phyloP scores from a whole-genome alignment of 2,113 vertebrate genomes.

The Butorides virescens region DNA sequence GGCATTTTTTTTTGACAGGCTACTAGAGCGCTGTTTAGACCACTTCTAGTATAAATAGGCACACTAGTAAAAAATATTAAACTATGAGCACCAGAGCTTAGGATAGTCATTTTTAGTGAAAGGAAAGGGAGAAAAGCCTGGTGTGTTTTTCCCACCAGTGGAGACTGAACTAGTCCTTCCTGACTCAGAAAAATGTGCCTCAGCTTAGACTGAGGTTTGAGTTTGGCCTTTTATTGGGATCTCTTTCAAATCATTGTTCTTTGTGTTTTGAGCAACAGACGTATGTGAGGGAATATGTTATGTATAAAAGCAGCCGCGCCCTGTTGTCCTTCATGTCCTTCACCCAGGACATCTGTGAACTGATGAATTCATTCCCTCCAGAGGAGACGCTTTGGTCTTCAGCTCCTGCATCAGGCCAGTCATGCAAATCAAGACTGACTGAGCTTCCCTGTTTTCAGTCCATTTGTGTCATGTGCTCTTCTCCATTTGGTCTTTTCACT shows the following conservation, averaged over 20 bases:
- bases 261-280: neutral
- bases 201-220: neutral
- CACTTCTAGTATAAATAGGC: neutral
- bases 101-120: neutral
- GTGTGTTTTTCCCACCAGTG: neutral
- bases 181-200: neutral
- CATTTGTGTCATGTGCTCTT: neutral
- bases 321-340: neutral
- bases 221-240: neutral
- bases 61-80: neutral
- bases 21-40: neutral
- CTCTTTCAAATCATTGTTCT: neutral
- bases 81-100: neutral
- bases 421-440: neutral
- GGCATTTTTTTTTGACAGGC: neutral
- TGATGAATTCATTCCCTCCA: neutral
- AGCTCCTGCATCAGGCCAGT: neutral
- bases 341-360: neutral
- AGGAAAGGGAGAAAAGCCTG: neutral
- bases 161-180: neutral
- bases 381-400: constrained; percentile 9
- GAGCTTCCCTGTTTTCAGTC: constrained; percentile 12
- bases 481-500: constrained; percentile 3
- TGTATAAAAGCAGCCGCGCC: neutral
- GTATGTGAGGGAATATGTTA: neutral